These are phyloP conservation scores for Eubasilissa regina DNA, from an alignment of 1,140 invertebrate genomes.

Conservation along the genomic window DNA sequence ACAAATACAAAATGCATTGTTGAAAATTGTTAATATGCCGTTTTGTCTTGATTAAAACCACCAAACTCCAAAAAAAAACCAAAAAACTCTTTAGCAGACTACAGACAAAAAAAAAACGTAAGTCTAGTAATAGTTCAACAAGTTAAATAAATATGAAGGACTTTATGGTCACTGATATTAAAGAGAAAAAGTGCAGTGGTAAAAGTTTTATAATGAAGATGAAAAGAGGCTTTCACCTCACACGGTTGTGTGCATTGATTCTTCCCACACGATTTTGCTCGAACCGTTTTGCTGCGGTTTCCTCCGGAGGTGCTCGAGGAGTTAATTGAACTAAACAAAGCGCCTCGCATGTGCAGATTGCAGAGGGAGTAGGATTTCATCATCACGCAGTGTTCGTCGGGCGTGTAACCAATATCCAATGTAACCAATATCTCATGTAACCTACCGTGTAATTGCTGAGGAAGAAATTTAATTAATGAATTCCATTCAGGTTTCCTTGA, in stretches of 20 bases:
- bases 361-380: constrained; percentile 28
- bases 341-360: constrained; percentile 40
- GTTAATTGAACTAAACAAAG: constrained; percentile 34
- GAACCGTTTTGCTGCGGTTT: not conserved
- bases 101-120: too few species aligned
- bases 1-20: too few species aligned
- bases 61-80: too few species aligned
- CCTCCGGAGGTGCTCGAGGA: not conserved
- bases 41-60: too few species aligned
- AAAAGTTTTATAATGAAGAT: too few species aligned
- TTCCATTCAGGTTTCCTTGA: constrained; percentile 32
- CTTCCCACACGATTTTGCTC: constrained; percentile 18
- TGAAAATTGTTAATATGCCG: too few species aligned
- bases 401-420: constrained; percentile 21
- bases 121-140: too few species aligned
- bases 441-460: constrained; percentile 29
- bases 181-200: too few species aligned
- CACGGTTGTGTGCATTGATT: not conserved
- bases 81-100: too few species aligned
- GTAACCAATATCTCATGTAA: constrained; percentile 10
- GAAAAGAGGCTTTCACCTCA: too few species aligned
- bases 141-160: too few species aligned
- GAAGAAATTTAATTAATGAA: constrained; percentile 34
- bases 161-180: too few species aligned
- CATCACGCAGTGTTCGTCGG: constrained; percentile 17